These are phyloP conservation scores for Eolophus roseicapilla DNA, from an alignment of 2,113 vertebrate species.

Conservation along the genomic window DNA sequence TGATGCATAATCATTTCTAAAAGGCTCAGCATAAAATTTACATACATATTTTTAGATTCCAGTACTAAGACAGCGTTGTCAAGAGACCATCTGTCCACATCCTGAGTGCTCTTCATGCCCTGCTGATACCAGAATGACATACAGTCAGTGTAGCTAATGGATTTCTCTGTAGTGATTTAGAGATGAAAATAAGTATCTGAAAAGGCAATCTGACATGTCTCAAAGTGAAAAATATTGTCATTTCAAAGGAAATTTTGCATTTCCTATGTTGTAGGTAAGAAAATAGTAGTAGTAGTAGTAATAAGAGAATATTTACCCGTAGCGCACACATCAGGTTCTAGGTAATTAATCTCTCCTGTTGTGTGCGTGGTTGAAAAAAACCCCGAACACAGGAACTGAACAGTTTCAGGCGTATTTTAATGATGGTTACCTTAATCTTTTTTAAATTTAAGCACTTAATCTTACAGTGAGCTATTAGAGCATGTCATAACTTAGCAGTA, in stretches of 20 bases:
- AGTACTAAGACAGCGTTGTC: neutral
- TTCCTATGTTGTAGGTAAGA: neutral
- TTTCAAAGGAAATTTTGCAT: neutral
- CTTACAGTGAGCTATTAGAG: neutral
- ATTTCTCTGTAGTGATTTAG: neutral
- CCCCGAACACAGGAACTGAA: neutral
- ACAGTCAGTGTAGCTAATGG: neutral
- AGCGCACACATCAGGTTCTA: neutral
- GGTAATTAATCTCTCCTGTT: neutral
- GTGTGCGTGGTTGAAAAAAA: neutral
- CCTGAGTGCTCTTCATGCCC: neutral
- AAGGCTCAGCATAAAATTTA: neutral
- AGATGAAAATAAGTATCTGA: neutral
- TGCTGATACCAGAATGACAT: neutral
- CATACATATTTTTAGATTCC: neutral
- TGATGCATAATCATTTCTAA: neutral
- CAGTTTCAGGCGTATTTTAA: neutral
- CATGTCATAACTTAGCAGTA: neutral
- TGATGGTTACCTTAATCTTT: neutral
- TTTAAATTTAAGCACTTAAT: conserved; percentile 15
- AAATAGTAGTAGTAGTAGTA: neutral
- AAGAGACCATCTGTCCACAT: neutral
- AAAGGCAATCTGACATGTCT: neutral
- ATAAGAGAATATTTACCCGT: neutral
- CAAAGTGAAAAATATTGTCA: neutral